Percentiles rank a stretch among this genome's conserved stretches.
phyloP scores from a whole-genome alignment of 2,113 vertebrate species.

The Noctilio leporinus region DNA sequence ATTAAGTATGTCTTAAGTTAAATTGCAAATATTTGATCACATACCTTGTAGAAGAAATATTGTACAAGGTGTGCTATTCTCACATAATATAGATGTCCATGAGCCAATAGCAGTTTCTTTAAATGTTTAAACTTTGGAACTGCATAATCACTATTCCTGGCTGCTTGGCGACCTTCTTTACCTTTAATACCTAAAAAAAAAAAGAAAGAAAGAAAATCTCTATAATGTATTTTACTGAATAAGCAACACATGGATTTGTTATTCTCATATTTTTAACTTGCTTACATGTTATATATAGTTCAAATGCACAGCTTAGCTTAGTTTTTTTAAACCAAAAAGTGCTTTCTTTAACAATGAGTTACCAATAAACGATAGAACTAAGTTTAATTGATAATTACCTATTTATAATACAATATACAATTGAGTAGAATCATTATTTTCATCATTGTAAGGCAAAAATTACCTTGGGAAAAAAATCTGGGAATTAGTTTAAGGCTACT shows the following conservation, averaged over 20 bases:
- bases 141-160: conserved; percentile 97
- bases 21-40: background rate
- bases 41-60: conserved; percentile 99
- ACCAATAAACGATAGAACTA: background rate
- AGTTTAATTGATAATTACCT: background rate
- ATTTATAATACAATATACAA: background rate
- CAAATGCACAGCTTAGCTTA: background rate
- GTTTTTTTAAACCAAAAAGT: background rate
- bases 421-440: conserved; percentile 5
- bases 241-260: background rate
- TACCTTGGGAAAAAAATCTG: background rate
- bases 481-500: background rate
- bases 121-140: conserved; percentile 97
- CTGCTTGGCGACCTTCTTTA: conserved; percentile 96
- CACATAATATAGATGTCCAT: conserved; percentile 98
- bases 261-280: conserved; percentile 18
- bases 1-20: background rate
- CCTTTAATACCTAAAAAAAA: conserved; percentile 89
- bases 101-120: conserved; percentile 91
- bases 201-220: conserved; percentile 37
- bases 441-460: conserved; percentile 25
- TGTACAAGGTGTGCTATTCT: conserved; percentile 98
- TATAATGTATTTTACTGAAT: background rate
- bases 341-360: background rate
- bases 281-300: background rate